A percentile compares a stretch with the other conserved stretches of the same genome.
Conservation (phyloP, 2,113 vertebrate species). For the Syngnathoides biaculeatus region DNA sequence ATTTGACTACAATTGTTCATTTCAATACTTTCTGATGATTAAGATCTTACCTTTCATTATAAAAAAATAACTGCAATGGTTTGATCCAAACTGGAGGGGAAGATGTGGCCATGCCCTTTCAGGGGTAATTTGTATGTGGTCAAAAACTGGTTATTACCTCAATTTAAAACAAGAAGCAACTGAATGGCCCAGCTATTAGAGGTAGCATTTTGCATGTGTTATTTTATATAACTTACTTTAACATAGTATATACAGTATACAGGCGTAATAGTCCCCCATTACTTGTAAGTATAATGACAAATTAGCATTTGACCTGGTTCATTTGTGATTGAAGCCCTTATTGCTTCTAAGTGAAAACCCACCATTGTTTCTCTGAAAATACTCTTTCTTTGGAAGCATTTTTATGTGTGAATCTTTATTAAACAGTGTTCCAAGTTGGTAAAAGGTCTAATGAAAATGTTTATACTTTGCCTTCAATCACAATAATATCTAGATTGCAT, state of each 20-base stretch:
- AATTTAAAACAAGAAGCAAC: no score
- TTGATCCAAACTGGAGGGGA: background rate
- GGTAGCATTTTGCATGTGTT: no score
- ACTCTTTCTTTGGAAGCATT: conserved; percentile 2
- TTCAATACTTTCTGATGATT: background rate
- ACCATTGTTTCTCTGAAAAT: background rate
- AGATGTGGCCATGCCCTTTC: background rate
- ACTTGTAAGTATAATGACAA: conserved; percentile 7
- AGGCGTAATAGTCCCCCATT: background rate
- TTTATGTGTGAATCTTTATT: conserved; percentile 26
- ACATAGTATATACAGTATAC: no score
- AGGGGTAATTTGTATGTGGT: no score
- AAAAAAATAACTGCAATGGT: background rate
- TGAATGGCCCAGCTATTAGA: no score
- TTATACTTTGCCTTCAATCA: conserved; percentile 21
- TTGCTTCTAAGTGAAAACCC: conserved; percentile 1
- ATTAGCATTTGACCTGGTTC: background rate
- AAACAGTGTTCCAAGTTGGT: conserved; percentile 13
- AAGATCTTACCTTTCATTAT: background rate
- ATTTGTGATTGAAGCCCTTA: conserved; percentile 6
- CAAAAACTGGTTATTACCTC: no score
- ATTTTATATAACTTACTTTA: no score
- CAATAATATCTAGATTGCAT: conserved; percentile 24
- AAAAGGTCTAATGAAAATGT: conserved; percentile 35
- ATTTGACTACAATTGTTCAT: background rate